phyloP scores from a whole-genome alignment of 2,888 invertebrate species.

The Agonopterix heracliana region DNA sequence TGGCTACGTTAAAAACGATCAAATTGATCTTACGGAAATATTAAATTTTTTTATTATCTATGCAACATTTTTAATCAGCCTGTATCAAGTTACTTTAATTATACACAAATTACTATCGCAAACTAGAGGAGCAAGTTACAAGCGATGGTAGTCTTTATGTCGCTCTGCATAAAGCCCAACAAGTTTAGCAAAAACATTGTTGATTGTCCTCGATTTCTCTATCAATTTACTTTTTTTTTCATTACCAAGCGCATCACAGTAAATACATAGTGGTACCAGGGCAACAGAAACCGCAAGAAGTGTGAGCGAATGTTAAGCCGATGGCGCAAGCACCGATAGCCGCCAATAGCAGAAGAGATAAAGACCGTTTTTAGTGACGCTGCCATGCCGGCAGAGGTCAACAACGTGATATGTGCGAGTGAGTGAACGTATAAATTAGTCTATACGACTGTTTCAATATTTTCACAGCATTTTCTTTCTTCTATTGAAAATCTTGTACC shows the following conservation, averaged over 20 bases:
- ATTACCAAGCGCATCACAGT: conserved; percentile 60
- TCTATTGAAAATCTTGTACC: not conserved
- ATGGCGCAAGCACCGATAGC: conserved; percentile 31
- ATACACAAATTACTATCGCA: not conserved
- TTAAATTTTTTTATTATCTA: too few species aligned
- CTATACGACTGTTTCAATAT: conserved; percentile 1
- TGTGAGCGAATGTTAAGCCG: conserved; percentile 22
- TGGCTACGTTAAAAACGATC: too few species aligned
- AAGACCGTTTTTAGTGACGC: not conserved
- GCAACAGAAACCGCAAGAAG: conserved; percentile 47
- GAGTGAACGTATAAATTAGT: not conserved
- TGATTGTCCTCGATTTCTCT: conserved; percentile 27
- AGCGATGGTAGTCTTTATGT: too few species aligned
- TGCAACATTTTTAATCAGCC: too few species aligned
- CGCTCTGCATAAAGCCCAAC: too few species aligned
- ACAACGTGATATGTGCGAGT: not conserved
- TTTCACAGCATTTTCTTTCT: not conserved
- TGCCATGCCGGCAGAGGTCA: conserved; percentile 14
- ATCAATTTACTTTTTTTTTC: conserved; percentile 53
- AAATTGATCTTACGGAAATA: too few species aligned
- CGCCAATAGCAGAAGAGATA: conserved; percentile 26
- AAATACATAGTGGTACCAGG: conserved; percentile 71
- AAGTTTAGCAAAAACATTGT: not conserved
- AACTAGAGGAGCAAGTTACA: not conserved
- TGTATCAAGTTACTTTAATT: too few species aligned